Base-by-base conservation (phyloP, 2,797 vertebrate genomes). In the Amblyopsis hoosieri region DNA sequence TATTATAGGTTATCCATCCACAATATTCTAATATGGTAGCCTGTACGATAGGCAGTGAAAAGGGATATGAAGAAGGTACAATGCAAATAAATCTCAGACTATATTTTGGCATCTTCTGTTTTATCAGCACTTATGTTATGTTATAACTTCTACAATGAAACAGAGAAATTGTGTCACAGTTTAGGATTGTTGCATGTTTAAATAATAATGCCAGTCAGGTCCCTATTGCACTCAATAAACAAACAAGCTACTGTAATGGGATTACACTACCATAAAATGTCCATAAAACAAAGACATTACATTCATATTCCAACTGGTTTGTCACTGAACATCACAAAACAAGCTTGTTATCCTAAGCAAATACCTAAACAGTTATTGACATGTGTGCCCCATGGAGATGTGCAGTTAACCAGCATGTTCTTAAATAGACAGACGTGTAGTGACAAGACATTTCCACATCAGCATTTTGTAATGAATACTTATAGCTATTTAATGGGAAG, bases 291-390 rank as follows among this genome's bases (percentile, higher is more conserved):
- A n/a, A 75, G 68, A 66, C 64, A 81, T 66, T 76, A 45, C 59
- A 80, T 80, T 59, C 59, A 53, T 62, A 14, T 58, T 85, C 70
- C 73, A 68, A 64, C 64, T 49, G 72, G 71, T 52, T 85, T 51
- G 19, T 85, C 78, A 78, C 62, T 81, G 79, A 69, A 76, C 71
- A 78, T 80, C 79, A 70, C 78, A 82, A 85, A 83, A 81, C 85
- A 84, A 81, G 79, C 82, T 87, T 88, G 89, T 90, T 89, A 85
- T 76, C 76, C 78, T 81, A 85, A 87, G 86, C 76, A 81, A 67
- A 87, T 80, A 68, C 53, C 53, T 56, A 17, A 50, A 54, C 54
- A 29, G 29, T 64, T 87, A 90, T 90, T 82, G 85, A 88, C 67
- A 69, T 73, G 71, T 54, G 48, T 64, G 50, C 75, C 76, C 70